phyloP scores from a whole-genome alignment of 2,113 vertebrate species.

The Eulemur rufifrons region DNA sequence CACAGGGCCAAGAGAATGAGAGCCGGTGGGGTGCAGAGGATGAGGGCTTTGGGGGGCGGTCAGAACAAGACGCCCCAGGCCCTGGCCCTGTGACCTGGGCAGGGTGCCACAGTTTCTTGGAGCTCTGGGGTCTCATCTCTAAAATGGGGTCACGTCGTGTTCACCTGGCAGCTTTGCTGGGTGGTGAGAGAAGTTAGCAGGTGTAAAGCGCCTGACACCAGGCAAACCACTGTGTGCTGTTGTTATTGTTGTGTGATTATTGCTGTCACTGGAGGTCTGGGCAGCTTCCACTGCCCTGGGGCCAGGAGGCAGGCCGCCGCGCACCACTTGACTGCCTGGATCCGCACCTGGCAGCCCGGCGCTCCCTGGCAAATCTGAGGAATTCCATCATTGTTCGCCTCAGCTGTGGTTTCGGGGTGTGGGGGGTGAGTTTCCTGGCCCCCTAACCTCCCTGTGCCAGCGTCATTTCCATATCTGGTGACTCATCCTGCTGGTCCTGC shows the following conservation, averaged over 20 bases:
- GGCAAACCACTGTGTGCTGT: fast-evolving
- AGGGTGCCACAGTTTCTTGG: background rate
- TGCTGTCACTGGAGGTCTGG: background rate
- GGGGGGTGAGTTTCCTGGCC: background rate
- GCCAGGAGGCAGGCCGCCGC: fast-evolving
- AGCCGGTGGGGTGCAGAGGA: background rate
- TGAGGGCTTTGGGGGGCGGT: fast-evolving
- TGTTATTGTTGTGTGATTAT: background rate
- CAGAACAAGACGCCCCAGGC: background rate
- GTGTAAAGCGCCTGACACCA: background rate
- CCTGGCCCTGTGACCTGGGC: background rate
- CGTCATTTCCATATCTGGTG: background rate
- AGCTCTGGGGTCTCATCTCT: background rate
- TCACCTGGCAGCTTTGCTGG: background rate
- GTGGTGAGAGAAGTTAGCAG: background rate
- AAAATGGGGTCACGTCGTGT: fast-evolving
- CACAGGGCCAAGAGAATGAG: background rate
- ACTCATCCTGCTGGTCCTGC: background rate
- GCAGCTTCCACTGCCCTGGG: background rate
- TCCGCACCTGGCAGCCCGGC: background rate
- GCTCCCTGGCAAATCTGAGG: background rate
- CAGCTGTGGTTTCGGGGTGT: background rate
- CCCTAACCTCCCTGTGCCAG: background rate
- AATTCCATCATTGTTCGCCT: fast-evolving
- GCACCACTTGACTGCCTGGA: background rate